Evolutionary conservation across 2,888 invertebrate genomes (phyloP).

Genomic region (Sphecodes monilicornis): DNA sequence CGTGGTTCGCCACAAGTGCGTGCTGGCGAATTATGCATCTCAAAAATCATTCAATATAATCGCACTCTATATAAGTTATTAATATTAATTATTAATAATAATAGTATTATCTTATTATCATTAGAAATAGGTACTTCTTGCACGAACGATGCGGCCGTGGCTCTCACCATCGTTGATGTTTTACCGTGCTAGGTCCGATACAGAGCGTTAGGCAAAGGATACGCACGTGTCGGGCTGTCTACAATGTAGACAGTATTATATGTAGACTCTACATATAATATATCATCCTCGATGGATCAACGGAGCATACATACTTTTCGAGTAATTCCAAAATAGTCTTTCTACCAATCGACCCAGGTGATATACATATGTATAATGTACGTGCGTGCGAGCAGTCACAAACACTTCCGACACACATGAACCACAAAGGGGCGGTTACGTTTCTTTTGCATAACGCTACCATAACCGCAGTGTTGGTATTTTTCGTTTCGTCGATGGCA

Average conservation of each 20-base stretch:
- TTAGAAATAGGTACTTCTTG: conserved; percentile 74
- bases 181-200: conserved; percentile 56
- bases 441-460: conserved; percentile 49
- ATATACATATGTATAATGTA: neutral
- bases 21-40: conserved; percentile 55
- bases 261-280: too few species aligned
- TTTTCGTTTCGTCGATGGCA: conserved; percentile 67
- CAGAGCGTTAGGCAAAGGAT: conserved; percentile 57
- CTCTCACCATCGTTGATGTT: conserved; percentile 54
- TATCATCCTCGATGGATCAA: conserved; percentile 18
- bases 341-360: conserved; percentile 19
- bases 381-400: neutral
- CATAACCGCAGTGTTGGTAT: conserved; percentile 35
- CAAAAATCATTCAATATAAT: conserved; percentile 64
- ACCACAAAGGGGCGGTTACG: neutral
- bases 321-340: conserved; percentile 45
- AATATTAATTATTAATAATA: conserved; percentile 65
- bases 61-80: conserved; percentile 70
- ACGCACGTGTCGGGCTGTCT: conserved; percentile 4
- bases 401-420: neutral
- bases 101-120: conserved; percentile 66
- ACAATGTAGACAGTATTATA: too few species aligned
- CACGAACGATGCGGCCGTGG: conserved; percentile 59
- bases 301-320: conserved; percentile 20
- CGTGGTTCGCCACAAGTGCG: conserved; percentile 53